phyloP scores from a whole-genome alignment of 2,888 invertebrate species.

The Lagria hirta region DNA sequence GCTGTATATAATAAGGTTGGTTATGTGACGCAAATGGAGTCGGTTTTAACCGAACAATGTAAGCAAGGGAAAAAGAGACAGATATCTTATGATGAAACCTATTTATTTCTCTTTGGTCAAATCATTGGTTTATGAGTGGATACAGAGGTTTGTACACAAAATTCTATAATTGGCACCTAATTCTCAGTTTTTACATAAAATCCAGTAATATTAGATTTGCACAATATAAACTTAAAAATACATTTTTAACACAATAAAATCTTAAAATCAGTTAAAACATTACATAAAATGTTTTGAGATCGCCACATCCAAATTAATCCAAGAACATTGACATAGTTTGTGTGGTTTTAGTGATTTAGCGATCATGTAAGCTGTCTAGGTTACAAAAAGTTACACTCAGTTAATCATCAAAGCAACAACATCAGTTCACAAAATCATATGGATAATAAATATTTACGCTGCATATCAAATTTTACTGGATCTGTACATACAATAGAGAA shows the following conservation, averaged over 20 bases:
- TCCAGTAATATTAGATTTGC: conserved; percentile 1
- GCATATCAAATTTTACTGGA: no score
- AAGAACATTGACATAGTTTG: no score
- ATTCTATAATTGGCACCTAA: conserved; percentile 50
- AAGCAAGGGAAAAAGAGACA: conserved; percentile 14
- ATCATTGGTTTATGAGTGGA: conserved; percentile 61
- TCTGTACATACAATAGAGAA: conserved; percentile 11
- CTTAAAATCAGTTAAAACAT: no score
- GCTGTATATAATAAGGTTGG: conserved; percentile 49
- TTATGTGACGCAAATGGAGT: conserved; percentile 48
- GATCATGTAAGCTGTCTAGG: no score
- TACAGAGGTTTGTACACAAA: conserved; percentile 42
- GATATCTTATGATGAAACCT: conserved; percentile 28
- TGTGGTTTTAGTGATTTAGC: no score
- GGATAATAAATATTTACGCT: conserved; percentile 20
- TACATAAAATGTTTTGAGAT: no score
- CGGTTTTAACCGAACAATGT: conserved; percentile 19
- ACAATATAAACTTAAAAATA: no score
- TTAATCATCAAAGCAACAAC: no score
- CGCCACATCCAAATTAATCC: no score
- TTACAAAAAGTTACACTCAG: no score
- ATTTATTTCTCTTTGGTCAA: conserved; percentile 65
- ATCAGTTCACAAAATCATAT: conserved; percentile 20
- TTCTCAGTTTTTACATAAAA: conserved; percentile 29
- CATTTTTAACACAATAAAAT: no score